Base-by-base conservation (phyloP, 2,113 vertebrate species). In the Synchiropus splendidus region DNA sequence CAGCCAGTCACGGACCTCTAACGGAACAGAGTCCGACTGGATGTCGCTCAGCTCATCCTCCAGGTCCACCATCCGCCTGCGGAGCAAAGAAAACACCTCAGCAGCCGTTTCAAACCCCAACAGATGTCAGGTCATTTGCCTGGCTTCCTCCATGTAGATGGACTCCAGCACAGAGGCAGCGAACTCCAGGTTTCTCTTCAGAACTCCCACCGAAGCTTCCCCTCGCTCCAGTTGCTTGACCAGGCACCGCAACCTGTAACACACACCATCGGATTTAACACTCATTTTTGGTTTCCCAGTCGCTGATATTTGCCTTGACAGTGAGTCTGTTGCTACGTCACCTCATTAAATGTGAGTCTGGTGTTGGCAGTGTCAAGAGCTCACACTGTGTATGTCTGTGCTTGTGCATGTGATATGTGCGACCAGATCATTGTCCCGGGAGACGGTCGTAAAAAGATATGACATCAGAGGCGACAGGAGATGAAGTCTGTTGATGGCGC, bases 101-200 rank as follows among this genome's bases (percentile, higher is more conserved):
- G 10, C 32, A 12, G 10, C 32, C 10, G n/a, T 6, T 10, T 12
- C 2, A 18, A 39, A 39, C 16, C 15, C 16, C 11, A 12, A 38
- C 6, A 33, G 27, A 1, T 18, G 8, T 12, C 2, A 39, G 18
- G 3, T 2, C 36, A 1, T 45, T 58, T 67, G 88, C 94, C 92
- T 88, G 9, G 86, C 92, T 81, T 97, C 93, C 4, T 94, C 92
- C 31, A 88, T 86, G 69, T 90, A 94, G 1, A 97, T 85, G 8
- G 88, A 88, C 65, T 98, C 94, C 39, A 98, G 87, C 31, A 97
- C 88, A 0, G 88, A 86, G 0, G 92, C 92, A 1, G 93, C 92
- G 79, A 91, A 88, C 61, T 97, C 90, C 79, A 98, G 76, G 70
- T 96, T 97, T 76, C 93, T 97, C 83, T 94, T 97, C 45, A 98